These are phyloP conservation scores for Ophraella communa DNA, from an alignment of 2,888 invertebrate species.

Conservation along the genomic window DNA sequence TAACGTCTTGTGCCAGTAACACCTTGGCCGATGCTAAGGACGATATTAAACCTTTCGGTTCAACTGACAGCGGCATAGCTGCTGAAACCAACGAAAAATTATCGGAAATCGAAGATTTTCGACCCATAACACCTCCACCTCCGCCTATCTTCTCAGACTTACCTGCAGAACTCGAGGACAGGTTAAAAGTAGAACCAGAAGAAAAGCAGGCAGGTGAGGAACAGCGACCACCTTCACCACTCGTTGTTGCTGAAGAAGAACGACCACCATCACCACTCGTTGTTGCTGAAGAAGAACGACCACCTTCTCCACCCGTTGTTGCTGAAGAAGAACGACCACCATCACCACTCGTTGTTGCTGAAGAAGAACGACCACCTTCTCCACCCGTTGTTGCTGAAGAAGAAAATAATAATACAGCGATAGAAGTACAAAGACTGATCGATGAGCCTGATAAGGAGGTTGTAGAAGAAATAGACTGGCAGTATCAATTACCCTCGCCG, in stretches of 20 bases:
- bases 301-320: conserved; percentile 12
- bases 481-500: conserved; percentile 67
- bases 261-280: too few species aligned
- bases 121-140: conserved; percentile 44
- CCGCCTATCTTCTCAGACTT: conserved; percentile 25
- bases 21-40: conserved; percentile 26
- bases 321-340: conserved; percentile 22
- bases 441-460: conserved; percentile 12
- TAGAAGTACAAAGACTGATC: conserved; percentile 21
- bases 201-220: background rate
- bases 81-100: conserved; percentile 37
- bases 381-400: background rate
- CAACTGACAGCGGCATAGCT: conserved; percentile 46
- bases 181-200: background rate
- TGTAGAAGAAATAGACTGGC: conserved; percentile 59
- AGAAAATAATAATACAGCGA: background rate
- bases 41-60: conserved; percentile 44
- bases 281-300: background rate
- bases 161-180: background rate
- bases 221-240: background rate
- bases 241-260: conserved; percentile 22
- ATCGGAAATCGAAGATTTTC: conserved; percentile 34
- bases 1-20: conserved; percentile 22
- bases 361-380: background rate
- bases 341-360: background rate